Percentiles rank a stretch among this genome's conserved stretches.
Conservation (phyloP, 2,113 vertebrate species). For the Phycodurus eques region DNA sequence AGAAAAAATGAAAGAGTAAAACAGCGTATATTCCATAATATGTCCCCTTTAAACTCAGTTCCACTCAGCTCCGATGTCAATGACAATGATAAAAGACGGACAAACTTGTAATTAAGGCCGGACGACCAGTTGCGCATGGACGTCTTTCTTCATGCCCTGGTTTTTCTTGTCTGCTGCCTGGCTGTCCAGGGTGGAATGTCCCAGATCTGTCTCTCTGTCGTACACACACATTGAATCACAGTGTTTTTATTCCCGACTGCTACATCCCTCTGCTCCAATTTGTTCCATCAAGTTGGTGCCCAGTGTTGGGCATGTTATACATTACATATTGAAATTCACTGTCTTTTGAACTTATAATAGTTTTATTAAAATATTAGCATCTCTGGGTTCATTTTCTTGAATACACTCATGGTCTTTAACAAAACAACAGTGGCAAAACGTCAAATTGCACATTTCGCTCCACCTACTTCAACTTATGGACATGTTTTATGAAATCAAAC, state of each 20-base stretch:
- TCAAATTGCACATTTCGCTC: no score
- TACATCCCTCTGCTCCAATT: slow-evolving; percentile 17
- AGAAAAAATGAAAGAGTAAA: no score
- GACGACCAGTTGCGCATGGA: slow-evolving; percentile 51
- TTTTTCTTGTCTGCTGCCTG: slow-evolving; percentile 41
- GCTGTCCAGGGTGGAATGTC: slow-evolving; percentile 44
- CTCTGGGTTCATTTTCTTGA: no score
- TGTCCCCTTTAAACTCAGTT: neutral
- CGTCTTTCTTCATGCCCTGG: slow-evolving; percentile 52
- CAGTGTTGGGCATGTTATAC: neutral
- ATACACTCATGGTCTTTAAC: no score
- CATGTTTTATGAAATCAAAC: no score
- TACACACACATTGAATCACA: neutral
- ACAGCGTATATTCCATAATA: neutral
- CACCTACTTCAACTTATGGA: no score
- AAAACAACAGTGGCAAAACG: no score
- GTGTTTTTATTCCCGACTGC: slow-evolving; percentile 10
- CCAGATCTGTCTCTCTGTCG: slow-evolving; percentile 53
- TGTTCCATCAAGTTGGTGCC: slow-evolving; percentile 5
- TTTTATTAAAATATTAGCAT: neutral
- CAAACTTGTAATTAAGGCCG: slow-evolving; percentile 51
- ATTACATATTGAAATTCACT: neutral
- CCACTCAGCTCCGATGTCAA: slow-evolving; percentile 4
- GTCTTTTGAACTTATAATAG: neutral
- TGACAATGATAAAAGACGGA: slow-evolving; percentile 56